Evolutionary conservation across 2,797 vertebrate species (phyloP).

Genomic region (Sebastes iracundus): DNA sequence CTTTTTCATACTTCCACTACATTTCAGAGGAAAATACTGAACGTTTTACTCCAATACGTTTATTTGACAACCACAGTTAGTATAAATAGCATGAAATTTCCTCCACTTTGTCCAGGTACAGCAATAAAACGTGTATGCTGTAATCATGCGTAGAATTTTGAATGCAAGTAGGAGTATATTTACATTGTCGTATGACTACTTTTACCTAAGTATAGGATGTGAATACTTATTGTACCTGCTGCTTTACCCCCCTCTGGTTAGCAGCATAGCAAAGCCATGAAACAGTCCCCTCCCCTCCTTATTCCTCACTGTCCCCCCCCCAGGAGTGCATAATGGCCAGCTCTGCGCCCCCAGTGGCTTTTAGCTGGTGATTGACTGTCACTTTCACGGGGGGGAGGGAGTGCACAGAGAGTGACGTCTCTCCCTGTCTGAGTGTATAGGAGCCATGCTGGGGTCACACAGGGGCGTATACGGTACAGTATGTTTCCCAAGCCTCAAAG

Average conservation of each 20-base stretch:
- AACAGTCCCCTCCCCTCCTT: conserved; percentile 34
- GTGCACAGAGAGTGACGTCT: conserved; percentile 46
- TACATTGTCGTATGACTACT: background rate
- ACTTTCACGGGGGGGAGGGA: conserved; percentile 47
- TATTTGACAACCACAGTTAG: background rate
- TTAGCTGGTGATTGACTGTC: conserved; percentile 74
- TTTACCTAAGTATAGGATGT: background rate
- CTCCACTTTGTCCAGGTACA: background rate
- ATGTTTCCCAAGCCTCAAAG: conserved; percentile 68
- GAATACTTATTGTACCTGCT: background rate
- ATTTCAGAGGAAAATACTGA: background rate
- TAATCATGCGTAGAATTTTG: background rate
- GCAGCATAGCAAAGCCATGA: conserved; percentile 28
- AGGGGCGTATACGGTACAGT: conserved; percentile 54
- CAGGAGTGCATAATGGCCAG: conserved; percentile 61
- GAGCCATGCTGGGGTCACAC: conserved; percentile 75
- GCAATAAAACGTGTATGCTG: background rate
- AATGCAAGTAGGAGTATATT: background rate
- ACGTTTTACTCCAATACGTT: background rate
- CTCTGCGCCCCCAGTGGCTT: conserved; percentile 63
- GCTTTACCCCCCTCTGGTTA: conserved; percentile 14
- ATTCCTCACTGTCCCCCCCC: conserved; percentile 26
- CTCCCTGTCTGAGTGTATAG: conserved; percentile 69
- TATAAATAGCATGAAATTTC: background rate
- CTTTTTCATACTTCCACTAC: background rate